Base-by-base conservation (phyloP, 2,113 vertebrate genomes). In the Sarotherodon lohbergeri region DNA sequence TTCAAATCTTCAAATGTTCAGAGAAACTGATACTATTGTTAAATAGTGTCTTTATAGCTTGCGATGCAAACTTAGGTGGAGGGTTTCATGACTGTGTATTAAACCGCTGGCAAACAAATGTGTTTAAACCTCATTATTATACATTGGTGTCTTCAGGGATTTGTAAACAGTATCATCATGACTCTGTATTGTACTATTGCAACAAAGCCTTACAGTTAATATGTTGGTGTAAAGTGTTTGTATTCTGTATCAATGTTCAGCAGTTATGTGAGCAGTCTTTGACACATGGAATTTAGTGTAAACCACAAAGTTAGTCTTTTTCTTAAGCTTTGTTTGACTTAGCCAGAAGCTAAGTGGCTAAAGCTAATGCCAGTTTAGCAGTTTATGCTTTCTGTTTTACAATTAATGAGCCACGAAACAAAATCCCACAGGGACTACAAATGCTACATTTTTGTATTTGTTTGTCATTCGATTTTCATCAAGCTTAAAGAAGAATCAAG, bases 141-240 rank as follows among this genome's bases (percentile, higher is more conserved):
- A 19, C 71, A 78, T 83, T 68, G 52, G 39, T 84, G 86, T 92
- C 81, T 92, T 89, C 88, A 92, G 91, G 91, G 86, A 88, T 88
- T 29, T 88, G 55, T 87, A 84, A 73, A 86, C 82, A 32, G 34
- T 22, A 54, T 22, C 43, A 63, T 83, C 32, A 17, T 82, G 73
- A 55, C 83, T 83, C 29, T 88, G 82, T 83, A 48, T 88, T 90
- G 66, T 82, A 83, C 22, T 46, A 55, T 66, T 83, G 71, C 56
- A 61, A 43, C 27, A 41, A 80, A 73, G 82, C 91, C 86, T 92
- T 84, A 92, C 81, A 50, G n/a, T 46, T 76, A 76, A 50, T 50
- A 48, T 84, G 39, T 90, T 55, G 80, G 41, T 24, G 24, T 80
- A 27, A 81, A 85, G 41, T 80, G 66, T 85, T 80, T 86, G 36